phyloP scores from a whole-genome alignment of 2,113 vertebrate genomes.

The Callopanchax toddi region DNA sequence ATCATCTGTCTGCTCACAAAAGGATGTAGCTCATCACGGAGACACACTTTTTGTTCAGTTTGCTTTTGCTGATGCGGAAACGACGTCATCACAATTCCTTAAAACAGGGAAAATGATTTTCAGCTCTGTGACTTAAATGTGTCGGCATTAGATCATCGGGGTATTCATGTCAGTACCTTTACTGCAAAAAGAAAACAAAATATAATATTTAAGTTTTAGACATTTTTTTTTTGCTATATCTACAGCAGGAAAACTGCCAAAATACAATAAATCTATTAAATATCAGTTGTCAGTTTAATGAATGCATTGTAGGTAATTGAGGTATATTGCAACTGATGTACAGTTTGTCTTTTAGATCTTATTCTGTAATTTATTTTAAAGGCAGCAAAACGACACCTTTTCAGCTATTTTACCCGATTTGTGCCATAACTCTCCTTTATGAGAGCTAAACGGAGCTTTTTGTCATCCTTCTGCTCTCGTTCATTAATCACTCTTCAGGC shows the following conservation, averaged over 20 bases:
- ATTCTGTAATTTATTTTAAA: conserved; percentile 1
- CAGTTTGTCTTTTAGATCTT: neutral
- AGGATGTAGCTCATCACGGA: conserved; percentile 1
- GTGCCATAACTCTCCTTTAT: conserved; percentile 3
- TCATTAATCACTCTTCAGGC: conserved; percentile 21
- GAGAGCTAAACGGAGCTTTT: conserved; percentile 7
- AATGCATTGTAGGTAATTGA: neutral
- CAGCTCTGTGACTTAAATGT: neutral
- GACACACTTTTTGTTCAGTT: neutral
- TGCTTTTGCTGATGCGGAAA: conserved; percentile 11
- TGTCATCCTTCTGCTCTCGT: neutral
- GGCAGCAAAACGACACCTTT: conserved; percentile 8
- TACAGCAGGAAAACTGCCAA: too few relatives aligned
- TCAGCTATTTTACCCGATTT: conserved; percentile 7
- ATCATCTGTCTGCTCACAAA: conserved; percentile 10
- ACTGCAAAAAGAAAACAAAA: too few relatives aligned
- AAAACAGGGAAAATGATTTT: conserved; percentile 4
- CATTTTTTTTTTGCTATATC: neutral
- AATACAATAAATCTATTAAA: neutral
- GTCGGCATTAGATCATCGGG: neutral
- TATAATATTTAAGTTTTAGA: neutral
- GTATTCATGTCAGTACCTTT: too few relatives aligned
- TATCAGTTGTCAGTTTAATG: neutral
- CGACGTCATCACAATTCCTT: conserved; percentile 13
- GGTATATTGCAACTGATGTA: neutral